Evolutionary conservation across 2,113 vertebrate species (phyloP).

Genomic region (Tachysurus vachellii): DNA sequence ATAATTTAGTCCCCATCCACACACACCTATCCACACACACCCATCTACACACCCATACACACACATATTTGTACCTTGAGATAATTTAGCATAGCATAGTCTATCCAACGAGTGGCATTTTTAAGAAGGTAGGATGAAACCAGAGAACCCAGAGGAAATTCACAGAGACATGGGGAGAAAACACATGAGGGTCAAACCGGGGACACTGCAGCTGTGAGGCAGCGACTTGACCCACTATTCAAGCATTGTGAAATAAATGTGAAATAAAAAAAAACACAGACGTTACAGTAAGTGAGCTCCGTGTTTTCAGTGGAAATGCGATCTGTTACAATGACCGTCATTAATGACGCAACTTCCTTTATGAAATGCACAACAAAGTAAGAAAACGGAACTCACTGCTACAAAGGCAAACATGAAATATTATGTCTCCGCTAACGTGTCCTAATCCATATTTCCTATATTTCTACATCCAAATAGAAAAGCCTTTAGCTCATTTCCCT

Average conservation of each 20-base stretch:
- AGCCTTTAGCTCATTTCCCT: not conserved
- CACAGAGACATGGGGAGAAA: not conserved
- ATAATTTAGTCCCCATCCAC: too few relatives aligned
- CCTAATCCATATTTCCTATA: not conserved
- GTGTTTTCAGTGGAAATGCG: not conserved
- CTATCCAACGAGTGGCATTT: not conserved
- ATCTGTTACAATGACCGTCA: not conserved
- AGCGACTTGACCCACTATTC: too few relatives aligned
- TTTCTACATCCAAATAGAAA: not conserved
- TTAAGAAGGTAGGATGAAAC: not conserved
- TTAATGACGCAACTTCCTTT: not conserved
- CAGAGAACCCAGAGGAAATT: not conserved
- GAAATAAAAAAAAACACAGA: too few relatives aligned
- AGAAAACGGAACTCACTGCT: not conserved
- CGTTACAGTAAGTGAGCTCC: not conserved
- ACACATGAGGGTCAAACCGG: not conserved
- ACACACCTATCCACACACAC: too few relatives aligned
- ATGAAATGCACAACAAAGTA: not conserved
- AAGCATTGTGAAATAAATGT: not conserved
- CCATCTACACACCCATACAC: not conserved
- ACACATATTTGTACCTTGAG: too few relatives aligned
- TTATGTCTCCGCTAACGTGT: not conserved
- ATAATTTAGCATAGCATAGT: not conserved
- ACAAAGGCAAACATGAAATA: not conserved
- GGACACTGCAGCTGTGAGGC: not conserved